Evolutionary conservation across 2,113 vertebrate species (phyloP).

Genomic region (Odocoileus hemionus): DNA sequence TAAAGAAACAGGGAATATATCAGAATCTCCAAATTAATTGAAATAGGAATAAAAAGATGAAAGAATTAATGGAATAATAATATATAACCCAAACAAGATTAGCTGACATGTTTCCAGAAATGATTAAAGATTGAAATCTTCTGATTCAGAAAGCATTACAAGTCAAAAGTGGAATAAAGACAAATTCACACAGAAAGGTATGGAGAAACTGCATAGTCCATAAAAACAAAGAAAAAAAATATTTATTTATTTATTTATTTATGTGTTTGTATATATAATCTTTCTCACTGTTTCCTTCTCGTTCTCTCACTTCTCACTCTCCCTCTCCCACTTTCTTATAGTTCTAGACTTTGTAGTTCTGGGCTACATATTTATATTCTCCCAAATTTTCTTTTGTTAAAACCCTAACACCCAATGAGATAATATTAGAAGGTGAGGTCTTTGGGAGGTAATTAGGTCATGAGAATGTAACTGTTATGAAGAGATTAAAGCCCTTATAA

Average conservation of each 20-base stretch:
- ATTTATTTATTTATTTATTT: not conserved
- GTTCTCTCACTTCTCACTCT: not conserved
- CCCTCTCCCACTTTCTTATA: not conserved
- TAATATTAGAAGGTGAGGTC: not conserved
- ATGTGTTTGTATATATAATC: not conserved
- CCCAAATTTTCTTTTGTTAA: not conserved
- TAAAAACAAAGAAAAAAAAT: not conserved
- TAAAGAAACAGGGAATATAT: not conserved
- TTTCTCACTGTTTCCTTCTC: not conserved
- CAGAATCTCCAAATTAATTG: not conserved
- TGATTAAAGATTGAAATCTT: not conserved
- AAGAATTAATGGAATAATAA: not conserved
- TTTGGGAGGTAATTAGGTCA: not conserved
- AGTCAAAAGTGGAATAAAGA: not conserved
- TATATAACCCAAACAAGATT: not conserved
- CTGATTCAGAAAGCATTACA: not conserved
- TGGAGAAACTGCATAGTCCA: not conserved
- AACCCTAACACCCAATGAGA: not conserved
- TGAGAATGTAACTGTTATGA: not conserved
- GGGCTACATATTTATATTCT: not conserved
- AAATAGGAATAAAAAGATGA: not conserved
- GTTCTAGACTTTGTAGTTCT: not conserved
- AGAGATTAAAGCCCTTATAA: not conserved
- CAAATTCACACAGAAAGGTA: not conserved
- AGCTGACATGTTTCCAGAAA: not conserved